Base-by-base conservation (phyloP, 2,113 vertebrate species). In the Ancistrus triradiatus region DNA sequence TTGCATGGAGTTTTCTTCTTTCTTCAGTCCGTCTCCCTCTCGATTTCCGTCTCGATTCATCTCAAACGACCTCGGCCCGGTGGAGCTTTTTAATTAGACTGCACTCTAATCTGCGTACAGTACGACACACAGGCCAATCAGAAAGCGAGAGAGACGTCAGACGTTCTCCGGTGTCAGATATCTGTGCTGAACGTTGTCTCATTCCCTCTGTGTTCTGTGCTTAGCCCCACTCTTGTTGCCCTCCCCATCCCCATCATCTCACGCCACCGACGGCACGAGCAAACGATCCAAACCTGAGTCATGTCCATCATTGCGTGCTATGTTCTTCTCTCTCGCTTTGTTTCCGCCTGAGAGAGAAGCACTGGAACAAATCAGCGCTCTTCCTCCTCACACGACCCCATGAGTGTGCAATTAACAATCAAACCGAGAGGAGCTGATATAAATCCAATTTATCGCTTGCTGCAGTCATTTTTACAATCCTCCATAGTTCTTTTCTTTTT, bases 281-380 rank as follows among this genome's bases (percentile, higher is more conserved):
- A 87, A 88, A 89, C 86, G 86, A 89, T 89, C 86, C 87, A 87
- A 85, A 83, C 61, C 79, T 80, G 83, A 86, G 89, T 87, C 90
- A 90, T 90, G 89, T 90, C 89, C 89, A 89, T 91, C 90, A 88
- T 83, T 83, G 83, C 87, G 86, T 84, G 86, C 86, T 87, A 55
- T 58, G 22, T 69, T 59, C 50, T 24, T 85, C 84, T 84, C 86
- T 91, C 87, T 88, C 85, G 88, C 83, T 90, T 87, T 88, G 85
- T 88, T 87, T 83, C 83, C 89, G 83, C 56, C 84, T 85, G 86
- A 59, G 66, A 87, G 88, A 87, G 88, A 87, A 88, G 88, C 86
- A 86, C 86, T 86, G 88, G 85, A 87, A 83, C 86, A 85, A 86
- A 91, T 90, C 87, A 86, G 83, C 78, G 80, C 86, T 66, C 40